Evolutionary conservation across 2,113 vertebrate genomes (phyloP), one percentile per base, ranked within the genome.

Genomic region (Oreochromis niloticus): DNA sequence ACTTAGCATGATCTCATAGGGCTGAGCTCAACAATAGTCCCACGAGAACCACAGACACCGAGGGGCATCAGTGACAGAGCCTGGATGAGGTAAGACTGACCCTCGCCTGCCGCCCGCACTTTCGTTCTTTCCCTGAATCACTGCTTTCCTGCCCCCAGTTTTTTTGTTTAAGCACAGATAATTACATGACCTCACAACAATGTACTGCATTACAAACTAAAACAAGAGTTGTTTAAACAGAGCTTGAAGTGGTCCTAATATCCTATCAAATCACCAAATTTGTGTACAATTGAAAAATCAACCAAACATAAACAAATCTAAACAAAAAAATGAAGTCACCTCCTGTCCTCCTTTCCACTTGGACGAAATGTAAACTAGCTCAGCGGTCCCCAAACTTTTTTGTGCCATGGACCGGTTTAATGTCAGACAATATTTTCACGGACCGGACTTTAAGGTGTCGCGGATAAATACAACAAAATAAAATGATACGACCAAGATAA

Each of bases 41-140:
- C 90, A 89, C 63, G 84, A 89, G 89, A 55, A 54, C 83, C 12
- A 19, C 71, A 66, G 82, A 81, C 89, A 90, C 93, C 27, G 22
- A 73, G 46, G 46, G 27, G 75, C 86, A 79, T 89, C 90, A 88
- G 87, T 30, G 17, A 55, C 39, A 6, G 24, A 86, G 86, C 34
- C 82, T 36, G 81, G 88, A 92, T 95, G 91, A 94, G 83, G 89
- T 92, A 84, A 94, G 85, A 46, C 80, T 55, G 66, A 89, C 17
- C 82, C 71, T 85, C 83, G 30, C 54, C 78, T 63, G 24, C 82
- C 17, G 41, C 83, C 78, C 52, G 9, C 84, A 39, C 32, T 56
- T 24, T 66, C 6, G 1, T 9, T 87, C 50, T 43, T 7, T 52
- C 17, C 17, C 73, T 50, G 55, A 81, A 10, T 61, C 80, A 5